Evolutionary conservation across 2,797 vertebrate genomes (phyloP).

Genomic region (Psittacula derbiana): DNA sequence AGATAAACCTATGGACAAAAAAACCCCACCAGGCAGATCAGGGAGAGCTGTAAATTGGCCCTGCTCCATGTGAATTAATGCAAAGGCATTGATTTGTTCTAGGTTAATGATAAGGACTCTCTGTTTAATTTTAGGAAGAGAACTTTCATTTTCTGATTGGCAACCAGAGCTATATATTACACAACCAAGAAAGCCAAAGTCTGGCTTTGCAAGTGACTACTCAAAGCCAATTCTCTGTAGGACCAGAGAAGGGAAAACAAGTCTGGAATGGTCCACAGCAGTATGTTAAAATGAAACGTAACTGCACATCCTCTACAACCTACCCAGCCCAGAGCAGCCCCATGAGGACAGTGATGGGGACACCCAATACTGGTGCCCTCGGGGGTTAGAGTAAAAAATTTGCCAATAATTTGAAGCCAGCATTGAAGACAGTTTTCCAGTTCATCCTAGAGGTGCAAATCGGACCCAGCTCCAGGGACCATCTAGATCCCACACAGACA

Average conservation of each 20-base stretch:
- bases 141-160: constrained; percentile 23
- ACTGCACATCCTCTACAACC: background rate
- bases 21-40: background rate
- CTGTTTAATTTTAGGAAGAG: background rate
- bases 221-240: background rate
- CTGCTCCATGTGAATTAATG: background rate
- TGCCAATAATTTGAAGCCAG: background rate
- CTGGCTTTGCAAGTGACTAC: background rate
- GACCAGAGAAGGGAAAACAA: background rate
- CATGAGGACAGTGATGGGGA: rapidly evolving
- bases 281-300: background rate
- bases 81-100: constrained; percentile 10
- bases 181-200: background rate
- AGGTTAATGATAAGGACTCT: background rate
- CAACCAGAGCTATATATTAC: background rate
- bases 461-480: constrained; percentile 7
- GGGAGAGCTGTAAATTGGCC: background rate
- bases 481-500: background rate
- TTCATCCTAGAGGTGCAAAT: constrained; percentile 23
- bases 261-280: background rate
- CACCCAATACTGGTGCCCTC: background rate
- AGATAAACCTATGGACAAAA: background rate
- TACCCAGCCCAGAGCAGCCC: background rate
- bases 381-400: background rate
- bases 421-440: background rate